A percentile compares a stretch with the other conserved stretches of the same genome.
Evolutionary conservation across 2,888 invertebrate genomes (phyloP).

Genomic region (Orthosia gothica): DNA sequence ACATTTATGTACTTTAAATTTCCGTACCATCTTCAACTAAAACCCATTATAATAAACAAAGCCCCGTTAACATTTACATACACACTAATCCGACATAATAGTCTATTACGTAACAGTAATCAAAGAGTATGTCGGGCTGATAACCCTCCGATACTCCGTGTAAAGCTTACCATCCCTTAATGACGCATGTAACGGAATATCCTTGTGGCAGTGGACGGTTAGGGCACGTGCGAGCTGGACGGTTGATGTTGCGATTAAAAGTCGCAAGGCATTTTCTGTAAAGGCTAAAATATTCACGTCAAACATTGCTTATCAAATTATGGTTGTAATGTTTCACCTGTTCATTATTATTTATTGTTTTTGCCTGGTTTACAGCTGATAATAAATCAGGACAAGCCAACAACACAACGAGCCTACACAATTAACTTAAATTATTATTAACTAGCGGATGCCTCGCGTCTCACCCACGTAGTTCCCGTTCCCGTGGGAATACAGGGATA

Average conservation of each 20-base stretch:
- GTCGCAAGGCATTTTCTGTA: constrained; percentile 5
- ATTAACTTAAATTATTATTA: no score
- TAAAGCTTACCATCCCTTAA: constrained; percentile 62
- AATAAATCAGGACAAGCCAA: no score
- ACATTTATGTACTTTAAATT: not conserved
- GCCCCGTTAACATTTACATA: not conserved
- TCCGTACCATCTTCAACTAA: not conserved
- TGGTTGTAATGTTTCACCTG: no score
- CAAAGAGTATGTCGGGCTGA: constrained; percentile 58
- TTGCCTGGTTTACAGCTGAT: no score
- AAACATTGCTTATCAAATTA: no score
- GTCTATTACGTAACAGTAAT: constrained; percentile 66
- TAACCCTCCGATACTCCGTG: constrained; percentile 61
- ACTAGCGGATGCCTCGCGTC: no score
- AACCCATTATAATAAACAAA: constrained; percentile 37
- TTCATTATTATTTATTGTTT: no score
- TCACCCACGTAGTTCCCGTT: no score
- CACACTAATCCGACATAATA: constrained; percentile 37
- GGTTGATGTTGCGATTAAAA: constrained; percentile 27
- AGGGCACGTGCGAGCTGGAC: constrained; percentile 30
- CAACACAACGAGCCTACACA: no score
- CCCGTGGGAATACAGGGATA: no score
- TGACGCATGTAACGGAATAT: constrained; percentile 71
- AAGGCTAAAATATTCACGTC: not conserved
- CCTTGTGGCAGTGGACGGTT: constrained; percentile 48